A percentile compares a stretch with the other conserved stretches of the same genome.
These are phyloP conservation scores for Falco columbarius DNA, from an alignment of 2,797 vertebrate genomes.

Conservation along the genomic window DNA sequence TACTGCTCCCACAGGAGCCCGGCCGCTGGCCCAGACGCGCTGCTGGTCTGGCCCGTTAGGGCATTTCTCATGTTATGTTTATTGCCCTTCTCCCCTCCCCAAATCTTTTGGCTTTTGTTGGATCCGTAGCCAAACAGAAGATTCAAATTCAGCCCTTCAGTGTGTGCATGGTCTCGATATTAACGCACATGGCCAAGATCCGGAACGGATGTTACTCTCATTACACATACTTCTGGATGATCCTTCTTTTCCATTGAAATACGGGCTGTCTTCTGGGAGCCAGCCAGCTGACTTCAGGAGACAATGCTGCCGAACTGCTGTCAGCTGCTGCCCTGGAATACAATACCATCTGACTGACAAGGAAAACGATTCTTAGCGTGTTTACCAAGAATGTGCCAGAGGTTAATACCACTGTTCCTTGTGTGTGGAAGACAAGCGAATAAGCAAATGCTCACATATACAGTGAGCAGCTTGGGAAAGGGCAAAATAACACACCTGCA, in stretches of 20 bases:
- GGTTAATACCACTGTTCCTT: not conserved
- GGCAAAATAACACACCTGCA: not conserved
- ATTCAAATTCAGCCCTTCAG: not conserved
- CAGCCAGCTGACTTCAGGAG: constrained; percentile 21
- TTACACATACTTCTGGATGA: not conserved
- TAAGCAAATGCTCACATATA: not conserved
- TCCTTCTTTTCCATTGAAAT: not conserved
- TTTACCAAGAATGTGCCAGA: not conserved
- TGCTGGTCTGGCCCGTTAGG: not conserved
- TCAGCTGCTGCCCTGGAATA: constrained; percentile 5
- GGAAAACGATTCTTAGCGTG: not conserved
- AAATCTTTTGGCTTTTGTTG: not conserved
- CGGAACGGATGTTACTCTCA: not conserved
- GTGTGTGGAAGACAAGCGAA: not conserved
- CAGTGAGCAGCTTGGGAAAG: not conserved
- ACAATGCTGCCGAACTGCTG: not conserved
- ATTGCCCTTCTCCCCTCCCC: not conserved
- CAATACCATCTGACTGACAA: not conserved
- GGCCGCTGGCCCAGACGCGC: not conserved
- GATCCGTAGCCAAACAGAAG: not conserved
- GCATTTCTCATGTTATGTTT: not conserved
- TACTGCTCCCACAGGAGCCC: not conserved
- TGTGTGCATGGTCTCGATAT: not conserved
- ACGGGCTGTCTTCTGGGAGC: not conserved
- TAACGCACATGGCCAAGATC: not conserved